Evolutionary conservation across 2,797 vertebrate genomes (phyloP).

Genomic region (Thunnus albacares): DNA sequence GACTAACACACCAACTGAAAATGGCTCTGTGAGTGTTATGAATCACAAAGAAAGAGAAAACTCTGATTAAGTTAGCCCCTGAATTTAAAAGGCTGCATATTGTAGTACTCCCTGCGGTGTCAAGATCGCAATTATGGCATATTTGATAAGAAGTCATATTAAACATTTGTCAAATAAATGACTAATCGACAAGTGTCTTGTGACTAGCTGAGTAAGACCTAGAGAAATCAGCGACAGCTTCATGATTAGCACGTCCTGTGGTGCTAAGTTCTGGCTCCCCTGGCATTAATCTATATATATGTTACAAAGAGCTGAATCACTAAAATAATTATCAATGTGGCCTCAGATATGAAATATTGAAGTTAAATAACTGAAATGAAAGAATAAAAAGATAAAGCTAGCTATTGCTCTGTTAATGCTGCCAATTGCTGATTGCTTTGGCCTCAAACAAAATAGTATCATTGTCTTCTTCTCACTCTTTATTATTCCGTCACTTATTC

Average conservation of each 20-base stretch:
- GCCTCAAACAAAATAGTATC: slow-evolving; percentile 59
- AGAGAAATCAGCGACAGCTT: slow-evolving; percentile 41
- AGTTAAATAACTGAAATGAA: slow-evolving; percentile 49
- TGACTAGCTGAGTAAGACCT: slow-evolving; percentile 50
- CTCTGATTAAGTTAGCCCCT: slow-evolving; percentile 19
- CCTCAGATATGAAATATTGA: slow-evolving; percentile 43
- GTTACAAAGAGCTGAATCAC: slow-evolving; percentile 46
- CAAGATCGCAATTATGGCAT: slow-evolving; percentile 57
- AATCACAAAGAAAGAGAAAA: slow-evolving; percentile 31
- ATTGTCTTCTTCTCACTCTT: slow-evolving; percentile 10
- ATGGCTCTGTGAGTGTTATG: slow-evolving; percentile 13
- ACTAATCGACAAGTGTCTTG: slow-evolving; percentile 34
- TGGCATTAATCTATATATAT: slow-evolving; percentile 54
- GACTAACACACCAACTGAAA: slow-evolving; percentile 12
- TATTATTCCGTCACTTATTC: too few species aligned
- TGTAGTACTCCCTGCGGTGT: slow-evolving; percentile 35
- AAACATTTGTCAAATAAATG: slow-evolving; percentile 62
- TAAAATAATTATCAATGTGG: slow-evolving; percentile 39
- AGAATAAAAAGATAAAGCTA: slow-evolving; percentile 43
- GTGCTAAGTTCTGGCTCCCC: slow-evolving; percentile 42
- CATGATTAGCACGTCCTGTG: slow-evolving; percentile 58
- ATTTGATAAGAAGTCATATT: slow-evolving; percentile 53
- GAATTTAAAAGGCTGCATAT: slow-evolving; percentile 17
- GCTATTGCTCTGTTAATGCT: slow-evolving; percentile 41
- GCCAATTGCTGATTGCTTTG: slow-evolving; percentile 48